A percentile compares a stretch with the other conserved stretches of the same genome.
Evolutionary conservation across 2,888 invertebrate species (phyloP).

Genomic region (Agrochola lychnidis): DNA sequence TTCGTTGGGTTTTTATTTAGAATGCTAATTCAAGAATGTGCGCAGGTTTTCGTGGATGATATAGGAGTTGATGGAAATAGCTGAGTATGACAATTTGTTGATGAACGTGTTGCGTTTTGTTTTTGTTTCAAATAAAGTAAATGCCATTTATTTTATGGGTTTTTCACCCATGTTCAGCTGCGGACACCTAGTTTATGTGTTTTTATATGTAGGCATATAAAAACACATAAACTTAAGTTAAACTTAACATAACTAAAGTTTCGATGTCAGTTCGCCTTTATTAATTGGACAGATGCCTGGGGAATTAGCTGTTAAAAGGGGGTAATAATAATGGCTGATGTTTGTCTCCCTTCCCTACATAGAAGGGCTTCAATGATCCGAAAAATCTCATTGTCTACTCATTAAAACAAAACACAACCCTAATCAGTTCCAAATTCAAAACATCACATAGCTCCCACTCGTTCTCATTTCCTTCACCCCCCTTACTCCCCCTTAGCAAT

Average conservation of each 20-base stretch:
- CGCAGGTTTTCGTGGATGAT: conserved; percentile 2
- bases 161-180: not conserved
- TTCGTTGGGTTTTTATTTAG: conserved; percentile 40
- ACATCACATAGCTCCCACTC: conserved; percentile 30
- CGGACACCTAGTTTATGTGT: not conserved
- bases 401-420: conserved; percentile 43
- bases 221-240: too few relatives aligned
- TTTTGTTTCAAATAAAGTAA: not conserved
- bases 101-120: not conserved
- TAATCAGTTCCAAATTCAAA: conserved; percentile 52
- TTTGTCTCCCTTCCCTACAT: too few relatives aligned
- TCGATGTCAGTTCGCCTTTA: not conserved
- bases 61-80: not conserved
- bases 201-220: too few relatives aligned
- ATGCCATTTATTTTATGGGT: not conserved
- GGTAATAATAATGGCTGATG: not conserved
- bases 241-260: too few relatives aligned
- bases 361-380: not conserved
- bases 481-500: conserved; percentile 56
- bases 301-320: not conserved
- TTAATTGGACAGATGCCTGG: not conserved
- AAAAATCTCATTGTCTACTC: not conserved
- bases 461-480: conserved; percentile 33
- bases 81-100: not conserved
- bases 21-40: conserved; percentile 42